Percentiles rank a stretch among this genome's conserved stretches.
Conservation (phyloP, 2,797 vertebrate genomes). For the Karalla daura region DNA sequence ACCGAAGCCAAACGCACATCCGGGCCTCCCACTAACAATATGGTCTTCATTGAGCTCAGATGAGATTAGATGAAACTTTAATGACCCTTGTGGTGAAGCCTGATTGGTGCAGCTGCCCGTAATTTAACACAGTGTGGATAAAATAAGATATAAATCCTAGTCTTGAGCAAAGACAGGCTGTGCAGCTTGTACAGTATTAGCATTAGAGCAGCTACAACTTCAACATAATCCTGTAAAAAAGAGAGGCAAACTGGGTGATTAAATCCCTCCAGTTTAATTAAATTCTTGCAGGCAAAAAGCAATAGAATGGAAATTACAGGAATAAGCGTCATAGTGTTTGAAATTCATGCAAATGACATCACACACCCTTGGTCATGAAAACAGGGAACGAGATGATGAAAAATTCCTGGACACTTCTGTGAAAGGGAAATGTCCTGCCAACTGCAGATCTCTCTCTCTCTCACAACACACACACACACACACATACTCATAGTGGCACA, state of each 20-base stretch:
- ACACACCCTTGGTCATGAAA: constrained; percentile 60
- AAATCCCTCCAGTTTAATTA: background rate
- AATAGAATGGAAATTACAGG: constrained; percentile 31
- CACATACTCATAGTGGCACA: constrained; percentile 25
- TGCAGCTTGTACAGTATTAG: background rate
- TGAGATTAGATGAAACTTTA: constrained; percentile 46
- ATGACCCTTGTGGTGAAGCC: constrained; percentile 26
- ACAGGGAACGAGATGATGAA: constrained; percentile 61
- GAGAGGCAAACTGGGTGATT: background rate
- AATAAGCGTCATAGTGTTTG: constrained; percentile 53
- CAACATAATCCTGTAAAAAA: constrained; percentile 3
- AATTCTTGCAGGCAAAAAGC: constrained; percentile 24
- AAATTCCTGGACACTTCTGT: constrained; percentile 73
- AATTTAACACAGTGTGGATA: constrained; percentile 27
- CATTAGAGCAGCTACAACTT: background rate
- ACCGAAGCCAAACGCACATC: constrained; percentile 18
- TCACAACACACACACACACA: constrained; percentile 22
- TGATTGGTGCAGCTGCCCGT: constrained; percentile 38
- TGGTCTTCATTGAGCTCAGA: constrained; percentile 21
- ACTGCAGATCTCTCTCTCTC: constrained; percentile 49
- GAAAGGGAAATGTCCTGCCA: constrained; percentile 71
- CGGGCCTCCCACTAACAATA: constrained; percentile 16
- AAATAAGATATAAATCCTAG: constrained; percentile 30
- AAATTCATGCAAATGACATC: constrained; percentile 67
- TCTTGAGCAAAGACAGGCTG: background rate